A percentile compares a stretch with the other conserved stretches of the same genome.
Evolutionary conservation across 2,113 vertebrate genomes (phyloP).

Genomic region (Donacobius atricapilla): DNA sequence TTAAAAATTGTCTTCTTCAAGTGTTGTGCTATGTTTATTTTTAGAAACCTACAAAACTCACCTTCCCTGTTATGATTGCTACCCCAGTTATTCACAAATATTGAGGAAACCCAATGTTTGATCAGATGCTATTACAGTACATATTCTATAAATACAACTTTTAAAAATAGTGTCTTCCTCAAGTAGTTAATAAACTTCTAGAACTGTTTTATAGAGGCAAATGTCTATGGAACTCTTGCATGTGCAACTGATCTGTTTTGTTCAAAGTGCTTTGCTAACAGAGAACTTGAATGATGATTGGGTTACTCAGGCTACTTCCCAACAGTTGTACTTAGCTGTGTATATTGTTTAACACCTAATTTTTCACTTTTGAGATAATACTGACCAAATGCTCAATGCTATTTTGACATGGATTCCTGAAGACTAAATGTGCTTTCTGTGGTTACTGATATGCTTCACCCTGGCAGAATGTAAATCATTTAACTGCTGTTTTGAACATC

Average conservation of each 20-base stretch:
- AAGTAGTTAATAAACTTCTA: neutral
- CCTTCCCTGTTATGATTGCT: neutral
- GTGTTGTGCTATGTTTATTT: neutral
- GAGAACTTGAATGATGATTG: slow-evolving; percentile 4
- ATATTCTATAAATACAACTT: neutral
- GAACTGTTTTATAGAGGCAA: neutral
- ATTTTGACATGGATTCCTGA: neutral
- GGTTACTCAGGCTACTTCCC: neutral
- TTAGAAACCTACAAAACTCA: neutral
- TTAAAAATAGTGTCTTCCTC: neutral
- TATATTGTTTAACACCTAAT: neutral
- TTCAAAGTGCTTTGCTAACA: neutral
- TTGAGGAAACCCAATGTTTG: neutral
- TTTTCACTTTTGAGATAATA: slow-evolving; percentile 50
- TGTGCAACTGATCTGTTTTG: neutral
- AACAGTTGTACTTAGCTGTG: neutral
- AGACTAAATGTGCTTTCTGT: neutral
- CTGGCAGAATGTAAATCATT: slow-evolving; percentile 1
- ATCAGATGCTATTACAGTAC: neutral
- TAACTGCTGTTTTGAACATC: neutral
- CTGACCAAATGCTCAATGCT: neutral
- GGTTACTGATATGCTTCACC: neutral
- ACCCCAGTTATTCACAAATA: neutral
- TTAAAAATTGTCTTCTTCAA: neutral
- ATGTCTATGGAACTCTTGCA: neutral